Evolutionary conservation across 2,888 invertebrate genomes (phyloP).

Genomic region (Meganola albula): DNA sequence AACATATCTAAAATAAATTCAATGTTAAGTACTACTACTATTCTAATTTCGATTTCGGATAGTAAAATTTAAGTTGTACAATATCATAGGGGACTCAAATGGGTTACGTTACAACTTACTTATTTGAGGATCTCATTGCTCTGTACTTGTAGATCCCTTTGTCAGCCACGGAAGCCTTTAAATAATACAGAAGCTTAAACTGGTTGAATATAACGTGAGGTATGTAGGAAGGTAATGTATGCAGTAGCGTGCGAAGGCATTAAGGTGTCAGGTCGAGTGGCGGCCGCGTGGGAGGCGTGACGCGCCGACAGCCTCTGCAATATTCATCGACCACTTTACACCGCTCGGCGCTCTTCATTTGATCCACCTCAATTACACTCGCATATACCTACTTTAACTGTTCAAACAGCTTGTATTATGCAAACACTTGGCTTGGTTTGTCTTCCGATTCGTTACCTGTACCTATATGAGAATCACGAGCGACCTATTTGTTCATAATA

Average conservation of each 20-base stretch:
- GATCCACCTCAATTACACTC: slow-evolving; percentile 41
- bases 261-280: slow-evolving; percentile 25
- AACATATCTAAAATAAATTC: no score
- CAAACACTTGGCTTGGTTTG: slow-evolving; percentile 13
- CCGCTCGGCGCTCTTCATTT: slow-evolving; percentile 41
- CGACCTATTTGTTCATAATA: background rate
- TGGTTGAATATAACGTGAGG: no score
- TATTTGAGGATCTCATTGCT: no score
- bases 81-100: no score
- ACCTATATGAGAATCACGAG: background rate
- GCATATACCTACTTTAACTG: slow-evolving; percentile 27
- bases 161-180: no score
- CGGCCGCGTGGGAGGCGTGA: slow-evolving; percentile 36
- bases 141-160: no score
- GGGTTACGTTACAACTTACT: no score
- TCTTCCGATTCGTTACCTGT: background rate
- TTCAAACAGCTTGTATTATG: slow-evolving; percentile 25
- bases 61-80: no score
- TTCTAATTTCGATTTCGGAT: no score
- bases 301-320: slow-evolving; percentile 52
- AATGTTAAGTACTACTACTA: no score
- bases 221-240: no score
- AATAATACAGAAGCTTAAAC: no score
- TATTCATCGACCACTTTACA: slow-evolving; percentile 67
- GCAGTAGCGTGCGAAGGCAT: slow-evolving; percentile 19